Percentiles rank a stretch among this genome's conserved stretches.
These are phyloP conservation scores for Spilosoma lubricipeda DNA, from an alignment of 2,888 invertebrate genomes.

Conservation along the genomic window DNA sequence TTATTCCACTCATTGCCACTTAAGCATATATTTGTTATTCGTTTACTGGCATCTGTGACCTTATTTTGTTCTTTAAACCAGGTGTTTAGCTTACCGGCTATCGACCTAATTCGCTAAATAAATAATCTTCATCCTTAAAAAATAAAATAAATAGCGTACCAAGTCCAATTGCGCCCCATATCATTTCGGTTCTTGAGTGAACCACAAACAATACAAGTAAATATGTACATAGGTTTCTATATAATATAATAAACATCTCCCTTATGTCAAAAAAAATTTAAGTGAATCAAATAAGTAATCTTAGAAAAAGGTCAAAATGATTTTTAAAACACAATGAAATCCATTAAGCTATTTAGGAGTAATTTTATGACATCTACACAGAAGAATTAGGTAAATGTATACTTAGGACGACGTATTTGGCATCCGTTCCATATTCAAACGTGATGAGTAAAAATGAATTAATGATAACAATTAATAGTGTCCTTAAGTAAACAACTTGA, in stretches of 20 bases:
- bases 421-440: background rate
- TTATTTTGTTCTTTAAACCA: background rate
- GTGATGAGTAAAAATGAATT: background rate
- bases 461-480: background rate
- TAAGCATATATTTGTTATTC: background rate
- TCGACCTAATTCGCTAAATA: too few species aligned
- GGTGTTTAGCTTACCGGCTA: background rate
- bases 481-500: background rate
- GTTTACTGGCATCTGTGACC: background rate
- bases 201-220: too few species aligned
- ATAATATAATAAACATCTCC: too few species aligned
- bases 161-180: background rate
- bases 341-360: too few species aligned
- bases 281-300: too few species aligned
- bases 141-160: background rate
- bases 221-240: too few species aligned
- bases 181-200: too few species aligned
- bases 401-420: too few species aligned
- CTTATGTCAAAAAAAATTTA: too few species aligned
- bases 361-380: too few species aligned
- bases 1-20: background rate
- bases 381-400: background rate
- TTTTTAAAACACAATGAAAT: too few species aligned
- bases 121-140: background rate
- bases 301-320: too few species aligned